A percentile compares a stretch with the other conserved stretches of the same genome.
These are phyloP conservation scores for Seison nebaliae DNA, from an alignment of 1,140 invertebrate genomes.

Conservation along the genomic window DNA sequence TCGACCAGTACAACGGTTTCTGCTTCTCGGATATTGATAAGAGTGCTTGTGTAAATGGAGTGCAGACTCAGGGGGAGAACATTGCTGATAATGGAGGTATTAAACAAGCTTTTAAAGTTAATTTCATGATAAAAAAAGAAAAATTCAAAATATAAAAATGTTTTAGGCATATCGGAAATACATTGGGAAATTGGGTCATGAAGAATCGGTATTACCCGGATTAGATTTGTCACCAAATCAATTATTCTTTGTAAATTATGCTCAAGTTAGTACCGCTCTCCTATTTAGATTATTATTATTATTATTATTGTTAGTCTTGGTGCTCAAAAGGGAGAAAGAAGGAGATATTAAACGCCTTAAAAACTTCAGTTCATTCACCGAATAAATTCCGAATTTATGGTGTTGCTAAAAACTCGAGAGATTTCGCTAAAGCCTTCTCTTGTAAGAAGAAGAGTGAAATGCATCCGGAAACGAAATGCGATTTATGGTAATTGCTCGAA, in stretches of 20 bases:
- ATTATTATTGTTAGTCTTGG: constrained; percentile 18
- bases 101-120: constrained; percentile 26
- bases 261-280: constrained; percentile 33
- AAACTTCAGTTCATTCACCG: too few relatives aligned
- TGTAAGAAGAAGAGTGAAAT: constrained; percentile 30
- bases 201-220: constrained; percentile 36
- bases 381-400: constrained; percentile 40
- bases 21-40: constrained; percentile 13
- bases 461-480: constrained; percentile 13
- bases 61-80: constrained; percentile 30
- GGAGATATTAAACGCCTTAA: too few relatives aligned
- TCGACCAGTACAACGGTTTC: constrained; percentile 21
- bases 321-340: constrained; percentile 17
- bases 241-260: constrained; percentile 42
- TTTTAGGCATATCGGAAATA: constrained; percentile 32
- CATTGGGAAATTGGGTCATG: constrained; percentile 29
- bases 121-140: constrained; percentile 1
- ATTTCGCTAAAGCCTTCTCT: constrained; percentile 47
- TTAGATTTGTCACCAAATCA: constrained; percentile 37
- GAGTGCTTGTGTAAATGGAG: constrained; percentile 30
- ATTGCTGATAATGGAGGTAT: constrained; percentile 33
- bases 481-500: constrained; percentile 14
- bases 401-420: constrained; percentile 62
- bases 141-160: not conserved
- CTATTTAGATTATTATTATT: constrained; percentile 11